These are phyloP conservation scores for Drosophila quinaria DNA, from an alignment of 2,888 invertebrate genomes.

Conservation along the genomic window DNA sequence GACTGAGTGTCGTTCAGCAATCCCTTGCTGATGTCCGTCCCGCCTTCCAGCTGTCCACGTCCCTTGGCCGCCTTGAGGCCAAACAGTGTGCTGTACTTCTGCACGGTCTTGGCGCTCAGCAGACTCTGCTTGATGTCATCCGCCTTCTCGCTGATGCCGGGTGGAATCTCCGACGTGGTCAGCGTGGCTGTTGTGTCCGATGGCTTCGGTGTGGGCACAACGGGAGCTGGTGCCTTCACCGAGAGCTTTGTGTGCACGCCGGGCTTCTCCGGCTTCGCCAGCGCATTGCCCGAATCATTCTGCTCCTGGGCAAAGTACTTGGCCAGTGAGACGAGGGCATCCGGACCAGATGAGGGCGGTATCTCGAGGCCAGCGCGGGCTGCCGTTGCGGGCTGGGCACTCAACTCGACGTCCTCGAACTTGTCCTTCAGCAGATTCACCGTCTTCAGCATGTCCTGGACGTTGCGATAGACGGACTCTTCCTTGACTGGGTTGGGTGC, in stretches of 20 bases:
- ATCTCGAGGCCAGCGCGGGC: conserved; percentile 89
- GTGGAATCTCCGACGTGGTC: conserved; percentile 72
- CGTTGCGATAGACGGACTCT: conserved; percentile 88
- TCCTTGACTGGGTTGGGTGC: conserved; percentile 75
- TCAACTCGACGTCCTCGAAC: conserved; percentile 84
- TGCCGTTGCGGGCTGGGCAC: conserved; percentile 85
- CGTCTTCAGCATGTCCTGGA: conserved; percentile 90
- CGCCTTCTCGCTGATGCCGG: conserved; percentile 83
- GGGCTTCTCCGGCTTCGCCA: conserved; percentile 55
- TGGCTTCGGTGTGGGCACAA: conserved; percentile 64
- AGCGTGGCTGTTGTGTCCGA: conserved; percentile 72
- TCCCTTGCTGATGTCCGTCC: conserved; percentile 85
- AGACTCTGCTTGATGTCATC: conserved; percentile 88
- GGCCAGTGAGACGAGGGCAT: conserved; percentile 91
- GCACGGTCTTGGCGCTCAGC: conserved; percentile 87
- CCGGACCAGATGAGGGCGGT: conserved; percentile 91
- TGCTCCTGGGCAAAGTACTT: conserved; percentile 90
- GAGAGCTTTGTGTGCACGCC: conserved; percentile 56
- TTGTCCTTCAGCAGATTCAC: conserved; percentile 88
- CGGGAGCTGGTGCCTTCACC: conserved; percentile 38
- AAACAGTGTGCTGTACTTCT: conserved; percentile 82
- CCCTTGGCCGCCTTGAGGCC: conserved; percentile 70
- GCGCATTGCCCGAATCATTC: conserved; percentile 80
- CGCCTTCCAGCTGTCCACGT: conserved; percentile 77
- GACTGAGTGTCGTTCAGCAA: conserved; percentile 54